Conservation (phyloP, 2,888 invertebrate species). For the Mesodorylaimus sp. region DNA sequence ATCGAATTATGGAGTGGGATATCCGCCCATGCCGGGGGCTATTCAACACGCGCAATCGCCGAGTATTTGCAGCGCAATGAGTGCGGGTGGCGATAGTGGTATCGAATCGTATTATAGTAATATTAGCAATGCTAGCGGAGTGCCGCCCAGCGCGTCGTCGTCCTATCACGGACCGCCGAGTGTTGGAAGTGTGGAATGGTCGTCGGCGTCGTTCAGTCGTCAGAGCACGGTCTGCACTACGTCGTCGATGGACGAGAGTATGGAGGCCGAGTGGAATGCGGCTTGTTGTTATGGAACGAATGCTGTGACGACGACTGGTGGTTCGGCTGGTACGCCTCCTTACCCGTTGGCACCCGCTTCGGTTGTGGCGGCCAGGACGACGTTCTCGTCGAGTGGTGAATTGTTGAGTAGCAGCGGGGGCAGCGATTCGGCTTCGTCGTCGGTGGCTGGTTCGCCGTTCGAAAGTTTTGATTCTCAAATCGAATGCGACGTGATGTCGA, state of each 20-base stretch:
- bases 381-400: no score
- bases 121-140: no score
- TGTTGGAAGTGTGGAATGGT: no score
- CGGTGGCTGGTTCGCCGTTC: constrained; percentile 25
- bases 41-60: no score
- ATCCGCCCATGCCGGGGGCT: not conserved
- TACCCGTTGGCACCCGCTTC: not conserved
- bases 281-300: not conserved
- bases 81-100: not conserved
- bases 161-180: no score
- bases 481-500: constrained; percentile 31
- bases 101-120: no score
- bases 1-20: not conserved
- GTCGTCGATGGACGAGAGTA: constrained; percentile 35
- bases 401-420: not conserved
- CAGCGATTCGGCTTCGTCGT: not conserved
- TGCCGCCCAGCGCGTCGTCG: no score
- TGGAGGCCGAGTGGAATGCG: constrained; percentile 28
- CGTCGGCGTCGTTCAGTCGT: constrained; percentile 10
- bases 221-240: constrained; percentile 28
- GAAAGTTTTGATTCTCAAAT: constrained; percentile 32
- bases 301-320: not conserved
- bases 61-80: no score
- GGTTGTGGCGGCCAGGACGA: not conserved
- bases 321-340: not conserved